A percentile compares a stretch with the other conserved stretches of the same genome.
These are phyloP conservation scores for Sinhomidia bicolor DNA, from an alignment of 2,888 invertebrate species.

Conservation along the genomic window DNA sequence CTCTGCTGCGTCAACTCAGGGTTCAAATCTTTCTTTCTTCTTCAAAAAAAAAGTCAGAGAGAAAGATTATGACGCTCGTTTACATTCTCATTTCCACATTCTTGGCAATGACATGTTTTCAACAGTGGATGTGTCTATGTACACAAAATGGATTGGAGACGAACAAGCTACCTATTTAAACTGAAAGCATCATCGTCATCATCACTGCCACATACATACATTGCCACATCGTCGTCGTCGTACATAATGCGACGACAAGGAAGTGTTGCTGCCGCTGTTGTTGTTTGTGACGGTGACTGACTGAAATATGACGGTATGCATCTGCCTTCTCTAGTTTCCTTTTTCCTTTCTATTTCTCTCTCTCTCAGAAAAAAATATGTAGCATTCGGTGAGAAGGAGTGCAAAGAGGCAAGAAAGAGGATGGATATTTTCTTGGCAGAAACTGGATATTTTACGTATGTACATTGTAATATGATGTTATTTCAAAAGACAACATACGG, in stretches of 20 bases:
- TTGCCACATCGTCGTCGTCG: no score
- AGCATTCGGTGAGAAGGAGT: not conserved
- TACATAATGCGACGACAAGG: not conserved
- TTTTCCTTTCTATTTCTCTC: not conserved
- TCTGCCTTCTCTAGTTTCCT: conserved; percentile 40
- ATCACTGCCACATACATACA: not conserved
- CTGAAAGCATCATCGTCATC: not conserved
- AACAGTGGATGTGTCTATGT: not conserved
- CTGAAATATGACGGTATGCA: conserved; percentile 61
- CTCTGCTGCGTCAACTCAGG: not conserved
- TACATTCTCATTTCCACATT: conserved; percentile 52
- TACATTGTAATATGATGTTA: not conserved
- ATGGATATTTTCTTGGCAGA: conserved; percentile 34
- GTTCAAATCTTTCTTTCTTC: not conserved
- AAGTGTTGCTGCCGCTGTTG: not conserved
- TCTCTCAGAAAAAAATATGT: not conserved
- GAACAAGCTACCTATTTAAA: not conserved
- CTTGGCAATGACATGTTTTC: conserved; percentile 64
- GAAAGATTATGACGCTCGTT: conserved; percentile 6
- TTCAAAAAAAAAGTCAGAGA: not conserved
- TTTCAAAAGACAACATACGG: not conserved
- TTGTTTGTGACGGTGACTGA: conserved; percentile 54
- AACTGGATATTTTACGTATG: conserved; percentile 13
- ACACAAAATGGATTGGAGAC: not conserved
- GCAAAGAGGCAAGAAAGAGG: not conserved